Conservation (phyloP, 2,113 vertebrate species). For the Sapayoa aenigma region DNA sequence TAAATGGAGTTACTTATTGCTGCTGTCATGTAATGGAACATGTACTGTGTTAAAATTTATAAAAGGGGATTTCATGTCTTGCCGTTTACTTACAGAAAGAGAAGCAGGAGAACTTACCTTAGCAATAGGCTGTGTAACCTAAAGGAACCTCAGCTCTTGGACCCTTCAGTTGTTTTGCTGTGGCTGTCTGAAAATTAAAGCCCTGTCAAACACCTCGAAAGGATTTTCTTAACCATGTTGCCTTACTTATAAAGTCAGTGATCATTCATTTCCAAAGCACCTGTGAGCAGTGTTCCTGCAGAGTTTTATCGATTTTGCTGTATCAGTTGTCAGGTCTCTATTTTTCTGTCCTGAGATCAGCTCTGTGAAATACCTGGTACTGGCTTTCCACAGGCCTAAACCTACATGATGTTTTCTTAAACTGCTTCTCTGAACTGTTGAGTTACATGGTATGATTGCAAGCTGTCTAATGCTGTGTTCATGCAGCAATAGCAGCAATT, state of each 20-base stretch:
- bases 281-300: not conserved
- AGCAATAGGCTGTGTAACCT: not conserved
- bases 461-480: not conserved
- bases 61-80: constrained; percentile 21
- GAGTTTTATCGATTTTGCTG: not conserved
- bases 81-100: constrained; percentile 8
- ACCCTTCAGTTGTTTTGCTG: constrained; percentile 7
- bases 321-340: not conserved
- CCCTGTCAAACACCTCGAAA: not conserved
- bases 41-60: not conserved
- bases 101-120: not conserved
- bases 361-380: not conserved
- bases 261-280: constrained; percentile 11
- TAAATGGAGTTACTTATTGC: not conserved
- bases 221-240: constrained; percentile 47
- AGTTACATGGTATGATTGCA: not conserved
- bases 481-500: not conserved
- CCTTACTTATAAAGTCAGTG: constrained; percentile 46
- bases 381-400: not conserved
- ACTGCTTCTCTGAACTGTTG: not conserved
- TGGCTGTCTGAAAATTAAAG: not conserved
- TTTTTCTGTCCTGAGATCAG: not conserved
- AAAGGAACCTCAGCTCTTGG: not conserved
- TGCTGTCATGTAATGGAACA: constrained; percentile 8
- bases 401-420: not conserved